Evolutionary conservation across 2,888 invertebrate genomes (phyloP).

Genomic region (Vanessa cardui): DNA sequence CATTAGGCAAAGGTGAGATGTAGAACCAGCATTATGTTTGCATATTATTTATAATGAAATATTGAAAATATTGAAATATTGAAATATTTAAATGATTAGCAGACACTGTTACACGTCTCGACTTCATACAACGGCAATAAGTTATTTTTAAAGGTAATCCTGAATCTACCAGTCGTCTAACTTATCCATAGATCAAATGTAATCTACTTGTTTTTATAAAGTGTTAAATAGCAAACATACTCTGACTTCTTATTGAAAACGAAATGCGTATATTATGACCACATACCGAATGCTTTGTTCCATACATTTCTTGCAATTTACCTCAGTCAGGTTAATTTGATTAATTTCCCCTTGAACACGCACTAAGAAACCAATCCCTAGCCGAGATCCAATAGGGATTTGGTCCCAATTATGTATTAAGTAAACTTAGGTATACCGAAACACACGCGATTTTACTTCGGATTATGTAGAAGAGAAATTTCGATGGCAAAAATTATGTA

Average conservation of each 20-base stretch:
- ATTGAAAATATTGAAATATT: too few relatives aligned
- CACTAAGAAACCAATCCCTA: conserved; percentile 72
- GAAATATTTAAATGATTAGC: too few relatives aligned
- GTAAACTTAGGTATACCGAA: conserved; percentile 68
- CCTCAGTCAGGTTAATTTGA: conserved; percentile 74
- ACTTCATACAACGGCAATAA: too few relatives aligned
- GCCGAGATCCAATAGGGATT: conserved; percentile 72
- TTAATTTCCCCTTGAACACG: conserved; percentile 76
- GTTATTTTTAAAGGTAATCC: too few relatives aligned
- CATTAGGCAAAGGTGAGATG: conserved; percentile 14
- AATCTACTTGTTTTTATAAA: background rate
- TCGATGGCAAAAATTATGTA: too few relatives aligned
- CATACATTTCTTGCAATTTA: conserved; percentile 45
- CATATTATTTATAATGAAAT: background rate
- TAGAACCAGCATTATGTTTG: background rate
- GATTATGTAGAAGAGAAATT: conserved; percentile 51
- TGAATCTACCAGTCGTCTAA: too few relatives aligned
- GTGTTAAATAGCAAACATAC: background rate
- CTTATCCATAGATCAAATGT: too few relatives aligned
- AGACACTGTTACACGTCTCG: too few relatives aligned
- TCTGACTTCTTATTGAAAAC: background rate
- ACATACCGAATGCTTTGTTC: conserved; percentile 19
- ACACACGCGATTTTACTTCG: conserved; percentile 59
- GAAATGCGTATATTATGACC: background rate
- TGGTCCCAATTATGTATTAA: conserved; percentile 78